Conservation (phyloP, 2,888 invertebrate genomes). For the Synergus gifuensis region DNA sequence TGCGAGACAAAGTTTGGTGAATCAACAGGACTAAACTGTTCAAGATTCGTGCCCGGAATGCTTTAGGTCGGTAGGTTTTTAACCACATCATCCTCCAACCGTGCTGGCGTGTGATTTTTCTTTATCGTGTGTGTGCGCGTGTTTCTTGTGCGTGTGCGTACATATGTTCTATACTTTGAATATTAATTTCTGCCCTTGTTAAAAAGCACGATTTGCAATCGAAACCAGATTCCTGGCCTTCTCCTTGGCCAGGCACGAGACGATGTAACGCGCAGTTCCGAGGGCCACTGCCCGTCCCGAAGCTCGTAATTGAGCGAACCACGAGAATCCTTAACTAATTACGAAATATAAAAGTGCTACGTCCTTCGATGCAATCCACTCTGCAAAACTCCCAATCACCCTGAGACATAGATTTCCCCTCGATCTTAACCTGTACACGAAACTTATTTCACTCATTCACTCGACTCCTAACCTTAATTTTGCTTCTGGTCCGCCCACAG, state of each 20-base stretch:
- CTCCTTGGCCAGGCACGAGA: background rate
- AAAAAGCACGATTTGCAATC: constrained; percentile 11
- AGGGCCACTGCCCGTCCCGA: constrained; percentile 34
- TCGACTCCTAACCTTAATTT: constrained; percentile 36
- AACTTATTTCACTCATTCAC: background rate
- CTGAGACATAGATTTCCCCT: background rate
- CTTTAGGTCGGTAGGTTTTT: constrained; percentile 80
- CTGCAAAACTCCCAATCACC: background rate
- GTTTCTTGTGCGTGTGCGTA: constrained; percentile 59
- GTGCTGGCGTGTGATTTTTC: constrained; percentile 70
- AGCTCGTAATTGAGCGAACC: constrained; percentile 13
- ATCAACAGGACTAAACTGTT: constrained; percentile 61
- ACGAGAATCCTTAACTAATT: constrained; percentile 23
- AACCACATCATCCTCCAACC: constrained; percentile 62
- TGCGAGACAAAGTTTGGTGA: constrained; percentile 60
- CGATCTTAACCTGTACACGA: constrained; percentile 11
- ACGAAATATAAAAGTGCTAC: constrained; percentile 7
- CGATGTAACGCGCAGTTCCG: constrained; percentile 31
- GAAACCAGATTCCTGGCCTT: constrained; percentile 22
- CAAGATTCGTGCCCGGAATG: constrained; percentile 85
- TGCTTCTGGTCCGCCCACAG: constrained; percentile 38
- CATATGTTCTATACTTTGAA: constrained; percentile 47
- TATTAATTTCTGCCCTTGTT: constrained; percentile 33
- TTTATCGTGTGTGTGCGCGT: constrained; percentile 67
- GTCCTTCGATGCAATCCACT: background rate